phyloP scores from a whole-genome alignment of 2,888 invertebrate species.

The Encarsia formosa region DNA sequence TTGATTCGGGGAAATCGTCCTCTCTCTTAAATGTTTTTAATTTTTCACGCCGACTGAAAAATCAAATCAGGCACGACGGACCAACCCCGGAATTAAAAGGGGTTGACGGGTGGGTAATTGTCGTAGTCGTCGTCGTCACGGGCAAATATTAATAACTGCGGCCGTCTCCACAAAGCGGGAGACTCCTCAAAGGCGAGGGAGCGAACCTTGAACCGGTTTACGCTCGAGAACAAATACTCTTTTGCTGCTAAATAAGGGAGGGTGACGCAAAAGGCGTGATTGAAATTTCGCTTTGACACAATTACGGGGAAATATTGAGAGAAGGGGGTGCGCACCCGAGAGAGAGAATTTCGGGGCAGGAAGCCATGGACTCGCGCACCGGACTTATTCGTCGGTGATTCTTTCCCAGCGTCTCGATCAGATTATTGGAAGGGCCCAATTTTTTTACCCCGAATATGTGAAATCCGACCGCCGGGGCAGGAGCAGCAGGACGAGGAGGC shows the following conservation, averaged over 20 bases:
- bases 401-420: conserved; percentile 20
- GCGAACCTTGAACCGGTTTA: no score
- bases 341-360: neutral
- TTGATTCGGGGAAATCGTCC: no score
- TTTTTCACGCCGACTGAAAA: no score
- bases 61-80: no score
- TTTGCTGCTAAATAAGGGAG: no score
- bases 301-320: conserved; percentile 35
- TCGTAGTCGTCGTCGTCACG: no score
- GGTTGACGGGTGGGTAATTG: conserved; percentile 44
- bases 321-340: neutral
- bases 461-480: no score
- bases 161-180: conserved; percentile 29
- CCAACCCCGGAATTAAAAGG: conserved; percentile 49
- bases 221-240: no score
- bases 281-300: conserved; percentile 52
- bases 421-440: no score
- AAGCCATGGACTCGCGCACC: conserved; percentile 28
- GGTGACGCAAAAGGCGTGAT: conserved; percentile 42
- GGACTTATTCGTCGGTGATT: conserved; percentile 48
- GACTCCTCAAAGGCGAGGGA: conserved; percentile 7
- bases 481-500: no score
- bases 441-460: no score
- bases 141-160: conserved; percentile 51
- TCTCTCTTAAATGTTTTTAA: no score